phyloP scores from a whole-genome alignment of 2,797 vertebrate genomes.

The Somateria mollissima region DNA sequence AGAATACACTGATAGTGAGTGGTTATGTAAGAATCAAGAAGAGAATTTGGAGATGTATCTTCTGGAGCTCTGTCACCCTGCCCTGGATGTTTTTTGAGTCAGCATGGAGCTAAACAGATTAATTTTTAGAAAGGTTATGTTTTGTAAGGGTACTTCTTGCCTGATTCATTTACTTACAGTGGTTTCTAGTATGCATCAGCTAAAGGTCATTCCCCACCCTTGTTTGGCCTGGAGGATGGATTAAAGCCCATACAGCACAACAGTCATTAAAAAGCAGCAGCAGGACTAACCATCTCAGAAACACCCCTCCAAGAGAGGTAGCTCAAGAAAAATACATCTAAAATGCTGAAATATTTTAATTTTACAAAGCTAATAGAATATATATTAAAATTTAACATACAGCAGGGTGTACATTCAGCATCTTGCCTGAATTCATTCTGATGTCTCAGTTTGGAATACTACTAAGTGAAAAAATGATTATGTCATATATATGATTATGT shows the following conservation, averaged over 20 bases:
- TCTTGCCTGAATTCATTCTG: neutral
- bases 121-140: slow-evolving; percentile 19
- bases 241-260: neutral
- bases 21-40: neutral
- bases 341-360: neutral
- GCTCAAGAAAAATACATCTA: accelerated
- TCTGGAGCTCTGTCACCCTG: neutral
- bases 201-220: slow-evolving; percentile 5
- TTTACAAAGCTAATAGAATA: neutral
- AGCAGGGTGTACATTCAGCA: neutral
- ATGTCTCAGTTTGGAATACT: neutral
- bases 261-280: accelerated
- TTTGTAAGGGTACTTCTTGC: neutral
- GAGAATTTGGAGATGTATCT: neutral
- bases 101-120: neutral
- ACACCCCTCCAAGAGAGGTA: neutral
- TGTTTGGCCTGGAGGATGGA: neutral
- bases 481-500: no score
- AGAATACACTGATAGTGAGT: neutral
- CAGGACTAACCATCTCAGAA: neutral
- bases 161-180: neutral
- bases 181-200: neutral
- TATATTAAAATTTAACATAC: neutral
- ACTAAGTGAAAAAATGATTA: neutral
- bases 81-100: neutral